Evolutionary conservation across 2,113 vertebrate genomes (phyloP), one percentile per base, ranked within the genome.

Genomic region (Notothenia coriiceps): DNA sequence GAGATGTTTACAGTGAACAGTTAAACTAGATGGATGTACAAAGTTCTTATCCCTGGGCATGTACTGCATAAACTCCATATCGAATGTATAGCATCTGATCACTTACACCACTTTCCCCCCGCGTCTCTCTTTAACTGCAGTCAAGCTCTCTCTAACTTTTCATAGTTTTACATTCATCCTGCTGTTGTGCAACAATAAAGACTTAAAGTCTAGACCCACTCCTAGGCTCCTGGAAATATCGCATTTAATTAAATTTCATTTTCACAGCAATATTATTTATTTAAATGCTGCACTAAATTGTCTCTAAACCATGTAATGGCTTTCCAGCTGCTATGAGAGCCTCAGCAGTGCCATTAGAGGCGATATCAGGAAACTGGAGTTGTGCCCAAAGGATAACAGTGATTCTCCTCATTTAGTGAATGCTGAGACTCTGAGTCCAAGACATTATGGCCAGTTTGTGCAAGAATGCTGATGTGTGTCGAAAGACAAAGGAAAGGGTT

Each of bases 211-310:
- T 1, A 74, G 55, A 70, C 49, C 17, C 55, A 10, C 63, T 78
- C 56, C 14, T 35, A 46, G 65, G 68, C 75, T 67, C 56, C 33
- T 63, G 79, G 22, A 89, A 73, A 79, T 62, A 84, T 61, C 74
- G 70, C 85, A 55, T 68, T 86, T 79, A 83, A 88, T 85, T 81
- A 77, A 85, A 77, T 47, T 4, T 2, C 51, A 49, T 57, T 85
- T 78, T 77, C 66, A 67, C 40, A 62, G 74, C 71, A 61, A 70
- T 84, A 82, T 85, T 84, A 85, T 83, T 85, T 82, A 83, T 90
- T 80, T 74, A 77, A 86, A 82, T 70, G 15, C 62, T 17, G 77
- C 74, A 79, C 40, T 86, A 79, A 91, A 89, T 87, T 73, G 76
- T 73, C 62, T 86, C 46, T 70, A 86, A 91, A 89, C 47, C 70